These are phyloP conservation scores for Lasioglossum morio DNA, from an alignment of 2,888 invertebrate species.

Conservation along the genomic window DNA sequence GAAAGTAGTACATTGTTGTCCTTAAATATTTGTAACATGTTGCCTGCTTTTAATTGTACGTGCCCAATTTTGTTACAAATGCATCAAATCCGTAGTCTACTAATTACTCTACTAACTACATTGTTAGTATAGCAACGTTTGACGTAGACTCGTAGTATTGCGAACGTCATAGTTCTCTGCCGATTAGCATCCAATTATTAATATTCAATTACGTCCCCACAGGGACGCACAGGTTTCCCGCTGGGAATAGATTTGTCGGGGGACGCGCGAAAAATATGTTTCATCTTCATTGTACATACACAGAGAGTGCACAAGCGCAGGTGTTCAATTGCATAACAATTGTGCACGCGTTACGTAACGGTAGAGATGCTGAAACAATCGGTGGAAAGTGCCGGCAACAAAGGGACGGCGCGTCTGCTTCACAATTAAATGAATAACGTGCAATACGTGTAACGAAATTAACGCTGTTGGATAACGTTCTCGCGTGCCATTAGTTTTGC, in stretches of 20 bases:
- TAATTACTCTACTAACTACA: neutral
- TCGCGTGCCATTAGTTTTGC: slow-evolving; percentile 19
- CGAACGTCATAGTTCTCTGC: neutral
- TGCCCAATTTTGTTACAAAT: no score
- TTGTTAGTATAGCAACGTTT: neutral
- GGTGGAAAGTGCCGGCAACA: slow-evolving; percentile 50
- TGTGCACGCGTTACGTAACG: slow-evolving; percentile 47
- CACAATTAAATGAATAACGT: slow-evolving; percentile 48
- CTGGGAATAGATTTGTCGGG: slow-evolving; percentile 1
- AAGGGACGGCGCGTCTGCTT: slow-evolving; percentile 29
- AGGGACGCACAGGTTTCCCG: slow-evolving; percentile 19
- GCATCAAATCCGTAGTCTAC: no score
- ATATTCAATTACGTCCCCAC: neutral
- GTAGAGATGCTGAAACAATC: slow-evolving; percentile 55
- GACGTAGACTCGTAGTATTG: neutral
- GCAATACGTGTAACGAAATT: slow-evolving; percentile 42
- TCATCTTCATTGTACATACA: slow-evolving; percentile 20
- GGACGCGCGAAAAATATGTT: slow-evolving; percentile 30
- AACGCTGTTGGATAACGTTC: slow-evolving; percentile 43
- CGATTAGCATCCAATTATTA: slow-evolving; percentile 7
- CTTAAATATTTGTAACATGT: no score
- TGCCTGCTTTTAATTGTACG: no score
- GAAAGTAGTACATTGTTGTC: no score
- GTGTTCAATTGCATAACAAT: slow-evolving; percentile 58
- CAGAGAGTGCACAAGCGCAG: slow-evolving; percentile 31